A percentile compares a stretch with the other conserved stretches of the same genome.
Evolutionary conservation across 2,113 vertebrate species (phyloP).

Genomic region (Lepus americanus): DNA sequence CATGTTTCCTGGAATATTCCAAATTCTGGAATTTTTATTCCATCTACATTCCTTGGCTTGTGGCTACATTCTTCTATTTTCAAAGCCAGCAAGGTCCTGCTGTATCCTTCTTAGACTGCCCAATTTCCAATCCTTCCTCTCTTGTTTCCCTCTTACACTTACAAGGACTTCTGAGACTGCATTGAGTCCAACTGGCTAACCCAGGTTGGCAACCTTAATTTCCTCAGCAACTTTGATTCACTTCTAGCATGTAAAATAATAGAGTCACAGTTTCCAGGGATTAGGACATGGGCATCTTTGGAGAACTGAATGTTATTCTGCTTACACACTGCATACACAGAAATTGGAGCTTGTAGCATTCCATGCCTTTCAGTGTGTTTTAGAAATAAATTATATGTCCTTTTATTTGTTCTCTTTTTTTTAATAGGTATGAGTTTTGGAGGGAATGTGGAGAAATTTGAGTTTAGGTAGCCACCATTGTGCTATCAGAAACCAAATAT

Average conservation of each 20-base stretch:
- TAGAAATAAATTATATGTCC: background rate
- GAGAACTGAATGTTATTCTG: background rate
- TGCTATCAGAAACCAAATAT: background rate
- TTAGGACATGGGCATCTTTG: background rate
- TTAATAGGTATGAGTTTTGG: background rate
- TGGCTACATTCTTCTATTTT: background rate
- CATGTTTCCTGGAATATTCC: background rate
- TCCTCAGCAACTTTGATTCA: conserved; percentile 1
- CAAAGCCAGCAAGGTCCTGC: background rate
- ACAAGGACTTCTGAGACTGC: background rate
- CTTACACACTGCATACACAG: background rate
- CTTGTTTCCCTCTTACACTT: background rate
- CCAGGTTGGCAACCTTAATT: background rate
- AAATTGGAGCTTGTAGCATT: background rate
- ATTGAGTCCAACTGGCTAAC: background rate
- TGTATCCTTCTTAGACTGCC: background rate
- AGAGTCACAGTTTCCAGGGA: background rate
- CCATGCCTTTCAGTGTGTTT: background rate
- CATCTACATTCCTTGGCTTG: background rate
- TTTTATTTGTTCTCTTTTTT: conserved; percentile 39
- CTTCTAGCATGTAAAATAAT: background rate
- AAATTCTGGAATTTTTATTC: background rate
- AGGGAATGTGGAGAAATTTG: background rate
- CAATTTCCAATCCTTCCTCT: background rate
- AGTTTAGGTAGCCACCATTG: conserved; percentile 7